Evolutionary conservation across 2,797 vertebrate species (phyloP).

Genomic region (Pseudocheirus occidentalis): DNA sequence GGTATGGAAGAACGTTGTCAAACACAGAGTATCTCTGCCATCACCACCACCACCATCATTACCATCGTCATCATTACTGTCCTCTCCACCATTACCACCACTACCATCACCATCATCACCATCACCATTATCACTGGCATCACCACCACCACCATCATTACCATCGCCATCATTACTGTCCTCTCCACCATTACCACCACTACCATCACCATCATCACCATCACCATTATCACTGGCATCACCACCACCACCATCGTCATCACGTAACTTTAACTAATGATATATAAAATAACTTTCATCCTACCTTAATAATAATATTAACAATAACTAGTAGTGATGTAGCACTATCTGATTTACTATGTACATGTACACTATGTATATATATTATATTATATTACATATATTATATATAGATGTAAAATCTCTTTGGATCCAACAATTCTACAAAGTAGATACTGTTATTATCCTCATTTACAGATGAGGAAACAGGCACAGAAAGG

Average conservation of each 20-base stretch:
- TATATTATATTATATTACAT: too few species aligned
- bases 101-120: neutral
- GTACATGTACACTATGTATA: too few species aligned
- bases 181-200: neutral
- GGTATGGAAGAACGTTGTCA: neutral
- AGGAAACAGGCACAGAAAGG: neutral
- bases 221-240: neutral
- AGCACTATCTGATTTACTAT: neutral
- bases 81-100: neutral
- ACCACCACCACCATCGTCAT: neutral
- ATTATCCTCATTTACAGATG: neutral
- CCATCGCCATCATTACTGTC: neutral
- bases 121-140: neutral
- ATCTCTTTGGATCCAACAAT: neutral
- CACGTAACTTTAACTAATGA: neutral
- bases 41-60: neutral
- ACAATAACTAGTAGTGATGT: neutral
- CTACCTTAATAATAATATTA: neutral
- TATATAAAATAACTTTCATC: constrained; percentile 28
- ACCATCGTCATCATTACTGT: neutral
- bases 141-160: neutral
- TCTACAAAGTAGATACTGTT: neutral
- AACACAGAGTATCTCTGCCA: neutral
- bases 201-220: neutral
- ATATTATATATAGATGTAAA: too few species aligned